Evolutionary conservation across 2,113 vertebrate genomes (phyloP), one percentile per base, ranked within the genome.

Genomic region (Phasianus colchicus): DNA sequence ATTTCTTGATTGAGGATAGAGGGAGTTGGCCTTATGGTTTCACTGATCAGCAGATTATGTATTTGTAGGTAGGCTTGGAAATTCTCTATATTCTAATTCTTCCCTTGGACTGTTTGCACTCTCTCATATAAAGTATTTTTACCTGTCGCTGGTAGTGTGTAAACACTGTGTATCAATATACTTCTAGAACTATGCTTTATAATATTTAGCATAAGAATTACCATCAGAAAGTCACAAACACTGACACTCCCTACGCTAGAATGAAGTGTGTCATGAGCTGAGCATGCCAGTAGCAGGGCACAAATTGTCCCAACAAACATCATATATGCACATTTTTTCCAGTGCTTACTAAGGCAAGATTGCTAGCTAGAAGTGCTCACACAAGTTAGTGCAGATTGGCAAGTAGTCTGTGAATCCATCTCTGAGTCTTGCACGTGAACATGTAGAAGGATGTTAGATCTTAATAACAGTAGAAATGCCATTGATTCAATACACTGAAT

Each of bases 241-340:
- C 58, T 15, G 5, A 57, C 18, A 61, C 57, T 42, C 24, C 61
- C 52, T 57, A 6, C 5, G 18, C 6, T 8, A 27, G 40, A 54
- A 70, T 80, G 30, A 3, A 2, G 12, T 0, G 20, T 4, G 27
- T 32, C 48, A 32, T 19, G 9, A 74, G 6, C 19, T 43, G 32
- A 10, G 19, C 38, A 30, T 0, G 0, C 5, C 0, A 0, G 30
- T 11, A 30, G 13, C 1, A 2, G 3, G 11, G 20, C 13, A 9
- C 13, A 45, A 55, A 29, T 12, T 4, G 27, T 8, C 57, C 40
- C 45, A 15, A 6, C 12, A 1, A 8, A 18, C 55, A 40, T 5
- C 1, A 3, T 38, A 36, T 0, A 5, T 0, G 4, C 16, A 65
- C 34, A 5, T 4, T 10, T 13, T 9, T 45, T 1, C 0, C 13